Percentiles rank a stretch among this genome's conserved stretches.
Evolutionary conservation across 2,888 invertebrate species (phyloP).

Genomic region (Limnephilus lunatus): DNA sequence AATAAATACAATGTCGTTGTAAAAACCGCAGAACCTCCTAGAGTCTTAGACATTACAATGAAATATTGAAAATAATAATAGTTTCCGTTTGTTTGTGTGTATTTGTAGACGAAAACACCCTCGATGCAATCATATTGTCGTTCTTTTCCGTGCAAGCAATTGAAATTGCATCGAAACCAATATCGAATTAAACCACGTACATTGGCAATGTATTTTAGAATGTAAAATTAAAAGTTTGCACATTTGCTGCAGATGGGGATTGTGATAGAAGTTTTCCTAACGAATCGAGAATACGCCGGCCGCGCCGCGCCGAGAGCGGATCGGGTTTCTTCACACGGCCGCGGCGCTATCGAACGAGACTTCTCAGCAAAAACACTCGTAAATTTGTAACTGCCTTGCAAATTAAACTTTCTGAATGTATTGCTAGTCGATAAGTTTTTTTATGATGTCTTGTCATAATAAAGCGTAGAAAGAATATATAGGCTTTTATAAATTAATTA

Average conservation of each 20-base stretch:
- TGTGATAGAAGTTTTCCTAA: constrained; percentile 51
- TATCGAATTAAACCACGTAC: constrained; percentile 56
- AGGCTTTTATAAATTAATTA: too few relatives aligned
- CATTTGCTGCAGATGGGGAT: constrained; percentile 61
- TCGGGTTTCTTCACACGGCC: constrained; percentile 31
- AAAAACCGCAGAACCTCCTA: neutral
- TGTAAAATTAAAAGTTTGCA: constrained; percentile 63
- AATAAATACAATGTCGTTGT: too few relatives aligned
- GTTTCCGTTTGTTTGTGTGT: neutral
- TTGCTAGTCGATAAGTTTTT: neutral
- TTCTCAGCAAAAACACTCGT: constrained; percentile 51
- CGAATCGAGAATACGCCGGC: constrained; percentile 37
- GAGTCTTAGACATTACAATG: too few relatives aligned
- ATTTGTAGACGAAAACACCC: constrained; percentile 15
- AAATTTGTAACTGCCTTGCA: constrained; percentile 47
- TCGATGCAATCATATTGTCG: constrained; percentile 28
- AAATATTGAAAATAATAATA: neutral
- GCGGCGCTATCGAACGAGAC: constrained; percentile 2
- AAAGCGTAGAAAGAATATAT: neutral
- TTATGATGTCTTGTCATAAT: neutral
- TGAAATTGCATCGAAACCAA: constrained; percentile 37
- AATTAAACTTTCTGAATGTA: constrained; percentile 44
- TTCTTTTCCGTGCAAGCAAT: neutral
- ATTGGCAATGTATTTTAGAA: constrained; percentile 45
- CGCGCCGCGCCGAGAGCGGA: neutral